Evolutionary conservation across 2,888 invertebrate species (phyloP), one percentile per base, ranked within the genome.

Genomic region (Phrixothrix hirtus): DNA sequence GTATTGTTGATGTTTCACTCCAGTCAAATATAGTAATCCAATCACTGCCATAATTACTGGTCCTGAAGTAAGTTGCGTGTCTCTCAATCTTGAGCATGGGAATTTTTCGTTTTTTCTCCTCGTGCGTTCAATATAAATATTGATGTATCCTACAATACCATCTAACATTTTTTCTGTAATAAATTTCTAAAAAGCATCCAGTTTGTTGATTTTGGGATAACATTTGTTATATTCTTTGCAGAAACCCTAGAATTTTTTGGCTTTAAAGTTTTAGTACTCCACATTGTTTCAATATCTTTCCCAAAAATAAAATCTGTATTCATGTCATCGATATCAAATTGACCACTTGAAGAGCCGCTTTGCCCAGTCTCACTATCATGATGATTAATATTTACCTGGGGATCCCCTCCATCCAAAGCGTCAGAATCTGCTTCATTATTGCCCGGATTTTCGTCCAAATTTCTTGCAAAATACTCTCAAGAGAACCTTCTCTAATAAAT

Each of bases 251-350:
- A 34, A 34, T 14, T 34, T n/a, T 14, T 13, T n/a, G n/a, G n/a
- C n/a, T n/a, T n/a, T n/a, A n/a, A n/a, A n/a, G n/a, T n/a, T n/a
- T n/a, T 13, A 13, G 34, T 34, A 13, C 14, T 6, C 13, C 34
- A 34, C 34, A 34, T 34, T 6, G 11, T 34, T 14, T 34, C 34
- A 34, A n/a, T n/a, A n/a, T 34, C 13, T 13, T 34, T 34, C 3
- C 34, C 34, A 6, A 3, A 13, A 13, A 12, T 14, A 34, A 34
- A 34, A 12, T 34, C 13, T 11, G 2, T 2, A n/a, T n/a, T n/a
- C n/a, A n/a, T n/a, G n/a, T n/a, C n/a, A n/a, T n/a, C n/a, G n/a
- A n/a, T n/a, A n/a, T 34, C 34, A 14, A 13, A 13, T 6, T 34
- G 3, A 3, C 12, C 13, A 34, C 15, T 15, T 13, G 15, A 14